Percentiles rank a stretch among this genome's conserved stretches.
These are phyloP conservation scores for Crematogaster levior DNA, from an alignment of 2,888 invertebrate genomes.

Conservation along the genomic window DNA sequence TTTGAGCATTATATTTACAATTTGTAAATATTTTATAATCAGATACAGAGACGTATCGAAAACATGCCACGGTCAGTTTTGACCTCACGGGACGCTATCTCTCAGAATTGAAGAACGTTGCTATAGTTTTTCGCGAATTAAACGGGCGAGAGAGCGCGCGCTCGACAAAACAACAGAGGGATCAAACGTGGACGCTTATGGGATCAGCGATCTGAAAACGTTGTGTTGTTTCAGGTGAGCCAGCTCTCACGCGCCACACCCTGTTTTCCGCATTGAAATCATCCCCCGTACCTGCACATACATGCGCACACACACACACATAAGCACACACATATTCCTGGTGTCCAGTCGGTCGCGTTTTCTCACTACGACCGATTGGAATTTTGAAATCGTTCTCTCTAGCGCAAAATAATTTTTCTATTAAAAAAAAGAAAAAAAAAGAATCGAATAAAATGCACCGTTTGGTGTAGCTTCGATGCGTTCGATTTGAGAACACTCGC, in stretches of 20 bases:
- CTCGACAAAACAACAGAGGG: slow-evolving; percentile 82
- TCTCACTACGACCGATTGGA: slow-evolving; percentile 70
- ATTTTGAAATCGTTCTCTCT: slow-evolving; percentile 75
- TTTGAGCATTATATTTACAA: not conserved
- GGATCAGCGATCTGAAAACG: slow-evolving; percentile 85
- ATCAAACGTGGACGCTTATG: slow-evolving; percentile 84
- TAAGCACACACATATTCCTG: not conserved
- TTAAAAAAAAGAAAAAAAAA: slow-evolving; percentile 24
- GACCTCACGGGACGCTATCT: slow-evolving; percentile 31
- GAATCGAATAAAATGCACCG: slow-evolving; percentile 37
- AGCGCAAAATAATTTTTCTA: slow-evolving; percentile 66
- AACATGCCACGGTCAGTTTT: not conserved
- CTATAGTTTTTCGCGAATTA: slow-evolving; percentile 73
- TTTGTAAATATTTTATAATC: not conserved
- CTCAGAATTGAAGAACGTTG: slow-evolving; percentile 63
- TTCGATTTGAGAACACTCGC: slow-evolving; percentile 26
- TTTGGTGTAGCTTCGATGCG: slow-evolving; percentile 35
- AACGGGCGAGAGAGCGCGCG: slow-evolving; percentile 77
- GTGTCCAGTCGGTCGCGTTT: slow-evolving; percentile 46
- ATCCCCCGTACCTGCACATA: slow-evolving; percentile 53
- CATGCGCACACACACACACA: not conserved
- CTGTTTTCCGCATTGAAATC: slow-evolving; percentile 73
- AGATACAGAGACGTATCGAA: slow-evolving; percentile 8
- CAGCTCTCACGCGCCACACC: slow-evolving; percentile 82
- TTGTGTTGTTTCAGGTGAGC: slow-evolving; percentile 85